These are phyloP conservation scores for Cyanoderma ruficeps DNA, from an alignment of 2,113 vertebrate species.

Conservation along the genomic window DNA sequence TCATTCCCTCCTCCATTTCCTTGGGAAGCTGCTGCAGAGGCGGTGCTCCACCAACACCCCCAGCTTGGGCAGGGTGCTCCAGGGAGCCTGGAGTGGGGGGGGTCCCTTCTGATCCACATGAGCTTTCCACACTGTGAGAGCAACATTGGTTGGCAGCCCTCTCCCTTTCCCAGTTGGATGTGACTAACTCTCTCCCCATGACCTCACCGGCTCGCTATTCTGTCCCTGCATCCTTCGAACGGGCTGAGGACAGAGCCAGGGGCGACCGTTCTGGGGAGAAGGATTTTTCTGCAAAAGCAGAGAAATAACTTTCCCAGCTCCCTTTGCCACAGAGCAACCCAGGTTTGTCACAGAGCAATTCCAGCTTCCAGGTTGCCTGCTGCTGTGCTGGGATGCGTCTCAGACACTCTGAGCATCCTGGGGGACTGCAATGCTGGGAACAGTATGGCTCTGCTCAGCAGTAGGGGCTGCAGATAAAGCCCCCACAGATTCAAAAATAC, in stretches of 20 bases:
- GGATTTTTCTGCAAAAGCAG: background rate
- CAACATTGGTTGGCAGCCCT: background rate
- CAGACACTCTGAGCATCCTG: background rate
- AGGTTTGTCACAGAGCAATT: background rate
- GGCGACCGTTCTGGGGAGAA: background rate
- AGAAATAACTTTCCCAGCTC: background rate
- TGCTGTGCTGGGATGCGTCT: background rate
- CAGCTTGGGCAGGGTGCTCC: background rate
- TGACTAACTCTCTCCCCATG: constrained; percentile 73
- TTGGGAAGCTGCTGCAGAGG: background rate
- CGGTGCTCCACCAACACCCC: background rate
- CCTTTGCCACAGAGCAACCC: background rate
- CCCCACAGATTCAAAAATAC: background rate
- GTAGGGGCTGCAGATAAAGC: background rate
- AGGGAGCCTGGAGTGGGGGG: background rate
- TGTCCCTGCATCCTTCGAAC: constrained; percentile 63
- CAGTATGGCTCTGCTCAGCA: background rate
- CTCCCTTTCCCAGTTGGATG: constrained; percentile 40
- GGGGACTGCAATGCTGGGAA: background rate
- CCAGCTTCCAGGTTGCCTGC: fast-evolving
- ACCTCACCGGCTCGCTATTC: constrained; percentile 72
- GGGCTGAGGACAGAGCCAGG: constrained; percentile 10
- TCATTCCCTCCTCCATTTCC: background rate
- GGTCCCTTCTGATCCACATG: background rate
- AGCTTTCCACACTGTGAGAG: background rate